phyloP scores from a whole-genome alignment of 1,140 invertebrate genomes.

The Prorops nasuta region DNA sequence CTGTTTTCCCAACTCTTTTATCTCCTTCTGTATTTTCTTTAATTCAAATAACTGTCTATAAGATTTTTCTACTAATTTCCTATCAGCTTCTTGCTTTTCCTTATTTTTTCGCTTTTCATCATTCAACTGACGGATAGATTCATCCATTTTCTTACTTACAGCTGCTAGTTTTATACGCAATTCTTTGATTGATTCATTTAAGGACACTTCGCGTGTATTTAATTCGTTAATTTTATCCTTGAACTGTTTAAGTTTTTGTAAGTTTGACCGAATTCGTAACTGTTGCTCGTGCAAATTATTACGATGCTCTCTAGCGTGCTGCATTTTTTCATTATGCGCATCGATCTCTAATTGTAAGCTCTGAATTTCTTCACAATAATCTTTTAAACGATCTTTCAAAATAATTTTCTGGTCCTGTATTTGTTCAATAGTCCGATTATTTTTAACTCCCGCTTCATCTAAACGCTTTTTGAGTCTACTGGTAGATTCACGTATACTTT shows the following conservation, averaged over 20 bases:
- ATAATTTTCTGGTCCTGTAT: slow-evolving; percentile 60
- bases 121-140: slow-evolving; percentile 32
- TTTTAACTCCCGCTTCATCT: slow-evolving; percentile 49
- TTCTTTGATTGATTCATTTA: slow-evolving; percentile 42
- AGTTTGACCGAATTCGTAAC: slow-evolving; percentile 58
- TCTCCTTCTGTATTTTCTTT: slow-evolving; percentile 35
- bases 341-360: slow-evolving; percentile 58
- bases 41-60: slow-evolving; percentile 44
- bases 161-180: slow-evolving; percentile 46
- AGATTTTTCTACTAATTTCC: slow-evolving; percentile 33
- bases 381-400: slow-evolving; percentile 56
- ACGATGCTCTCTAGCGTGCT: slow-evolving; percentile 56
- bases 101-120: slow-evolving; percentile 31
- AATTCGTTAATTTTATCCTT: slow-evolving; percentile 56
- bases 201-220: slow-evolving; percentile 44
- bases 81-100: slow-evolving; percentile 38
- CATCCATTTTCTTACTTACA: slow-evolving; percentile 44
- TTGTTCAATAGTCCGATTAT: slow-evolving; percentile 58
- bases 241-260: slow-evolving; percentile 60
- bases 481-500: not conserved
- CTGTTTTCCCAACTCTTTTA: slow-evolving; percentile 32
- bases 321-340: slow-evolving; percentile 60
- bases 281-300: slow-evolving; percentile 62
- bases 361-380: slow-evolving; percentile 57
- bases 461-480: too few relatives aligned